phyloP scores from a whole-genome alignment of 2,888 invertebrate species.

The Strigamia transsilvanica region DNA sequence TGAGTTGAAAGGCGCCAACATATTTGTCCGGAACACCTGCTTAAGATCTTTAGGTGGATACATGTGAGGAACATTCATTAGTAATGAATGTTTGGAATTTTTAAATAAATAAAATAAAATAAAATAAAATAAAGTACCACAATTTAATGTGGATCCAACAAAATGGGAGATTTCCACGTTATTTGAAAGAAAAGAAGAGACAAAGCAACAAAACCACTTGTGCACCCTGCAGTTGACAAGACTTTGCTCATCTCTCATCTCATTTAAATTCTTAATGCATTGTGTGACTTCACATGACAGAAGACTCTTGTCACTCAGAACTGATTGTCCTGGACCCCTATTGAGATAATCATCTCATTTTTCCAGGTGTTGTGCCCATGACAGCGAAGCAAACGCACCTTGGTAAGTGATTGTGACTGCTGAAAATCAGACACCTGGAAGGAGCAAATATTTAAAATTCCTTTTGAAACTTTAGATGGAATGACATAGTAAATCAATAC shows the following conservation, averaged over 20 bases:
- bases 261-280: neutral
- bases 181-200: neutral
- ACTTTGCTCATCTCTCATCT: neutral
- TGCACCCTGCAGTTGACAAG: neutral
- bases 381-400: neutral
- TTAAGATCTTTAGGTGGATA: neutral
- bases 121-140: too few species aligned
- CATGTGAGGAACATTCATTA: neutral
- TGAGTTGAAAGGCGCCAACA: neutral
- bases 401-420: neutral
- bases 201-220: neutral
- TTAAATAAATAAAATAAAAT: neutral
- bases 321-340: constrained; percentile 3
- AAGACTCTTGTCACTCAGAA: constrained; percentile 2
- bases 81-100: too few species aligned
- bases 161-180: neutral
- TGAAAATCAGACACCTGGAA: too few species aligned
- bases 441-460: neutral
- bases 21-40: constrained; percentile 3
- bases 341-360: constrained; percentile 4
- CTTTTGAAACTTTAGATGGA: neutral
- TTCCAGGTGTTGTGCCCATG: neutral
- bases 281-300: neutral
- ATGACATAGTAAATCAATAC: too few species aligned
- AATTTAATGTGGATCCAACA: too few species aligned